Conservation (phyloP, 2,888 invertebrate species). For the Thera britannica region DNA sequence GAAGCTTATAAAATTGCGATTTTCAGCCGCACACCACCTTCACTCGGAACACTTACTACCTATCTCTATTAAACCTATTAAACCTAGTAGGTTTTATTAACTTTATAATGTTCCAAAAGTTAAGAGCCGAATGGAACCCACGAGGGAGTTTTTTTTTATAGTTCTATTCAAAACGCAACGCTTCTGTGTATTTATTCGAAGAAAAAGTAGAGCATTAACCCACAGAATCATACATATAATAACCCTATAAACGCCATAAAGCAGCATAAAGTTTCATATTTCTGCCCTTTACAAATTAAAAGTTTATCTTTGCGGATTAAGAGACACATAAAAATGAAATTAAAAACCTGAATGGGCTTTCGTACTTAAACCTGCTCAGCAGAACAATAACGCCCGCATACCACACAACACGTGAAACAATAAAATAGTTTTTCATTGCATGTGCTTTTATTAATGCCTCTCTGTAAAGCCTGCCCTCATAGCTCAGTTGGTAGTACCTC, state of each 20-base stretch:
- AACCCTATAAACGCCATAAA: conserved; percentile 31
- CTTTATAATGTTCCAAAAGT: no score
- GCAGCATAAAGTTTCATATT: conserved; percentile 34
- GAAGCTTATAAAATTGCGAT: no score
- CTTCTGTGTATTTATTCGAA: no score
- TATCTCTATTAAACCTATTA: no score
- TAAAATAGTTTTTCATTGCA: conserved; percentile 32
- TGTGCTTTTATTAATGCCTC: conserved; percentile 32
- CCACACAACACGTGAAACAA: conserved; percentile 38
- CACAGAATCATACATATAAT: neutral
- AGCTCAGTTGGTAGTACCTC: no score
- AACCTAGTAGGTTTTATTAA: no score
- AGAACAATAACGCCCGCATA: conserved; percentile 51
- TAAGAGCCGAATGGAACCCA: no score
- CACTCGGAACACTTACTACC: no score
- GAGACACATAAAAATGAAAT: conserved; percentile 30
- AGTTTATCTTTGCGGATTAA: conserved; percentile 18
- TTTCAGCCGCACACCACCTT: no score
- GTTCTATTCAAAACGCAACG: no score
- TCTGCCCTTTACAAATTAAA: conserved; percentile 29
- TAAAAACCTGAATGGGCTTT: conserved; percentile 34
- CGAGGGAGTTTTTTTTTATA: no score
- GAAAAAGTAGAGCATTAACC: no score
- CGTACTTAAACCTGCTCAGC: conserved; percentile 50
- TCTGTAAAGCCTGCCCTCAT: conserved; percentile 8